Conservation (phyloP, 2,888 invertebrate genomes). For the Meandrusa payeni region DNA sequence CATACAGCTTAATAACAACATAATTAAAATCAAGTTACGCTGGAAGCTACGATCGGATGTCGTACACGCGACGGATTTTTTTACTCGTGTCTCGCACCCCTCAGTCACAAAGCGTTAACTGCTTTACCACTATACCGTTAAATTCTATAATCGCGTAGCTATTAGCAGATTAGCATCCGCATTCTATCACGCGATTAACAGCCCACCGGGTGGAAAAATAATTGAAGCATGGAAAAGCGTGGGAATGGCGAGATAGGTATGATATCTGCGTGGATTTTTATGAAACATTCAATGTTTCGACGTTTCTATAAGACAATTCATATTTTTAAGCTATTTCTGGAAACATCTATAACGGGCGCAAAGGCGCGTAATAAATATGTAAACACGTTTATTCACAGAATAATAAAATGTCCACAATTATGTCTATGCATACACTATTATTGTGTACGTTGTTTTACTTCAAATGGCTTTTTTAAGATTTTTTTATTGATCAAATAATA, state of each 20-base stretch:
- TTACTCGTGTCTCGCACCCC: slow-evolving; percentile 9
- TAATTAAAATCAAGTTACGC: slow-evolving; percentile 13
- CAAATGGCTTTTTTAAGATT: too few relatives aligned
- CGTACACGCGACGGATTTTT: slow-evolving; percentile 17
- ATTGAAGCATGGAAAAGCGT: slow-evolving; percentile 19
- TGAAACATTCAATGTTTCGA: slow-evolving; percentile 1
- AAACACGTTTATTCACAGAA: too few relatives aligned
- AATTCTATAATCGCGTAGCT: slow-evolving; percentile 11
- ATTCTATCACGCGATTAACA: slow-evolving; percentile 19
- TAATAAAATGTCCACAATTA: too few relatives aligned
- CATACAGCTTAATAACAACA: slow-evolving; percentile 9
- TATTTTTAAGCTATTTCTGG: too few relatives aligned
- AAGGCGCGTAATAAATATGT: too few relatives aligned
- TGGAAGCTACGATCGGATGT: slow-evolving; percentile 13
- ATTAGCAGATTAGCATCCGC: slow-evolving; percentile 17
- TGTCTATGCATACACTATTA: too few relatives aligned
- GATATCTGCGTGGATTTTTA: slow-evolving; percentile 8
- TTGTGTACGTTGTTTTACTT: too few relatives aligned
- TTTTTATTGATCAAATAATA: too few relatives aligned
- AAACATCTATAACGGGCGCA: too few relatives aligned
- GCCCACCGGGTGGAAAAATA: slow-evolving; percentile 14
- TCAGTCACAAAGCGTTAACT: not conserved
- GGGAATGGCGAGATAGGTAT: slow-evolving; percentile 14
- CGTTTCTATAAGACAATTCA: too few relatives aligned
- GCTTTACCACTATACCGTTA: slow-evolving; percentile 4